These are phyloP conservation scores for Euclidia mi DNA, from an alignment of 2,888 invertebrate genomes.

Conservation along the genomic window DNA sequence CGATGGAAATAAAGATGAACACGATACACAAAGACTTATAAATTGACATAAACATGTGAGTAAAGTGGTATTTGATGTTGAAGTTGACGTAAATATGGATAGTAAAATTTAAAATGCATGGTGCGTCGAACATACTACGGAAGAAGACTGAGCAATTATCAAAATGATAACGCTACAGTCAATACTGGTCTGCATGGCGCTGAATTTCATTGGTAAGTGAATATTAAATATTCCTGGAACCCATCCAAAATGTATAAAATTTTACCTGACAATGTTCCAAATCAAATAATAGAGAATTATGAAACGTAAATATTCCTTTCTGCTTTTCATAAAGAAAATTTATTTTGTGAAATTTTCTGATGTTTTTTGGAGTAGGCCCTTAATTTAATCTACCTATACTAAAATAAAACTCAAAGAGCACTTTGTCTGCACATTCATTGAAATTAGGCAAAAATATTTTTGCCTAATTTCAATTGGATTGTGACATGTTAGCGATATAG, in stretches of 20 bases:
- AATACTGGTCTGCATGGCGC: slow-evolving; percentile 67
- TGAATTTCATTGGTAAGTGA: slow-evolving; percentile 75
- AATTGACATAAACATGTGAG: slow-evolving; percentile 38
- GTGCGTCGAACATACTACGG: slow-evolving; percentile 46
- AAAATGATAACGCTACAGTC: slow-evolving; percentile 75
- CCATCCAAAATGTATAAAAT: slow-evolving; percentile 32
- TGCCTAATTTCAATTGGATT: too few relatives aligned
- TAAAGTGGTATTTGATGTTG: slow-evolving; percentile 32
- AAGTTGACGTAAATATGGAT: slow-evolving; percentile 34
- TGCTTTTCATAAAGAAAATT: background rate
- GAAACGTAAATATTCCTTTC: slow-evolving; percentile 3
- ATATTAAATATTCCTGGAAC: slow-evolving; percentile 37
- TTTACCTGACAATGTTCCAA: slow-evolving; percentile 32
- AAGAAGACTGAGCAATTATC: slow-evolving; percentile 63
- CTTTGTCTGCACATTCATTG: too few relatives aligned
- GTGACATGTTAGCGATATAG: too few relatives aligned
- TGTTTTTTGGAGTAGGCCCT: background rate
- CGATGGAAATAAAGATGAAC: slow-evolving; percentile 36
- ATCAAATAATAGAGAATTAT: slow-evolving; percentile 17
- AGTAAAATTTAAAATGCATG: slow-evolving; percentile 39
- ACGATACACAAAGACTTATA: slow-evolving; percentile 29
- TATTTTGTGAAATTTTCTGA: background rate
- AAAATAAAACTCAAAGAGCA: too few relatives aligned
- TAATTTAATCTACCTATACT: too few relatives aligned
- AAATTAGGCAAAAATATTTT: too few relatives aligned